Evolutionary conservation across 2,113 vertebrate species (phyloP), one percentile per base, ranked within the genome.

Genomic region (Ailurus styani): DNA sequence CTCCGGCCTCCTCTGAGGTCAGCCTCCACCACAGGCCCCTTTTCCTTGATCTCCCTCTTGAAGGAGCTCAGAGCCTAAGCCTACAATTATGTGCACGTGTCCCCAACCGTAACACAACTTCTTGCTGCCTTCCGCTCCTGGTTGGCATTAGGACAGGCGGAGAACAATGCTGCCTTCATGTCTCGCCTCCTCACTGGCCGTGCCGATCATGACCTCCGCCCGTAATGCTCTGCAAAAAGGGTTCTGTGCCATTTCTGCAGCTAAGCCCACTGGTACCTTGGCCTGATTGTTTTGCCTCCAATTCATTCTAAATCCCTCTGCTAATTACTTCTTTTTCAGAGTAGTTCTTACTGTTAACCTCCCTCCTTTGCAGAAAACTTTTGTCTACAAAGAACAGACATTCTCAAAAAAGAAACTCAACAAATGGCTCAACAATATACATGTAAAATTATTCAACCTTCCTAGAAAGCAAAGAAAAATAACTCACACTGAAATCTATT

Each of bases 401-500:
- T 66, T 52, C n/a, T 93, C 55, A 60, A 57, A 90, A 87, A 54
- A 34, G 17, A 89, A 93, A 93, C 31, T 42, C 57, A 93, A 77
- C 21, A 75, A 85, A 77, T n/a, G n/a, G 23, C 23, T 34, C 31
- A 66, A 66, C 42, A 79, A 57, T 52, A 50, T 20, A 34, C 27
- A n/a, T 25, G 5, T 86, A 94, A 93, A 93, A 94, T 34, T 40
- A 66, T 21, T 64, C 27, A 21, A 18, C 45, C 31, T 87, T 54
- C 84, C 20, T 27, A 70, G 87, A 92, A 97, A 62, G 29, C 37
- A 40, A 92, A 77, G 45, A 72, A 82, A 50, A 42, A 42, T 29
- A 84, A 42, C 20, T 68, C 81, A 90, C 1, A 90, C 10, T 60
- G 37, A 57, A 20, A 78, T 62, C 18, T 14, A 50, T 91, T 84